Conservation (phyloP, 2,113 vertebrate species). For the Ictidomys tridecemlineatus region DNA sequence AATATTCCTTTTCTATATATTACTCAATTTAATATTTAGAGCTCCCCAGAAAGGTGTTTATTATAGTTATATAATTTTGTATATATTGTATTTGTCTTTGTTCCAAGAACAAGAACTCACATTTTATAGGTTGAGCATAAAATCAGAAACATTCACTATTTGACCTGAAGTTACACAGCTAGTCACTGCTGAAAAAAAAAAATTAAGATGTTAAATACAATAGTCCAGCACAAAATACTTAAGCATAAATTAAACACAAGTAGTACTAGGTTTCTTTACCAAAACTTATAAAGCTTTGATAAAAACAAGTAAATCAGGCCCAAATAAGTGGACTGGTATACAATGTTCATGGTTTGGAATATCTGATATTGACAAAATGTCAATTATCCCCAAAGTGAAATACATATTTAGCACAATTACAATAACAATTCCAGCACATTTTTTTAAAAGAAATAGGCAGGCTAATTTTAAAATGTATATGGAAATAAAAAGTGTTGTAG, state of each 20-base stretch:
- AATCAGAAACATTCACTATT: slow-evolving; percentile 31
- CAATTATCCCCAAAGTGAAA: not conserved
- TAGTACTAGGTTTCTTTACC: not conserved
- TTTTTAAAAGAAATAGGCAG: not conserved
- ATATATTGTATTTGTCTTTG: not conserved
- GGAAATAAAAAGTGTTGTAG: not conserved
- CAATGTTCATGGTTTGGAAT: slow-evolving; percentile 3
- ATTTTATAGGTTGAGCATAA: not conserved
- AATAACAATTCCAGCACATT: not conserved
- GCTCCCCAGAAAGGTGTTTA: not conserved
- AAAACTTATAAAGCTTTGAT: slow-evolving; percentile 25
- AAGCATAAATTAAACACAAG: not conserved
- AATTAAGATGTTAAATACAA: not conserved
- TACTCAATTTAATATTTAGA: slow-evolving; percentile 7
- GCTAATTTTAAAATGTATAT: not conserved
- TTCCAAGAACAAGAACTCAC: slow-evolving; percentile 7
- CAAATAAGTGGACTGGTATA: not conserved
- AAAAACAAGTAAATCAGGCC: not conserved
- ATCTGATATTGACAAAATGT: not conserved
- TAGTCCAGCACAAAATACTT: not conserved
- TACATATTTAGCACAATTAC: not conserved
- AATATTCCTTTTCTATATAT: not conserved
- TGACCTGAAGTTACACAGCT: not conserved
- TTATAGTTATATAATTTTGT: not conserved
- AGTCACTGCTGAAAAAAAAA: slow-evolving; percentile 9